Base-by-base conservation (phyloP, 1,140 invertebrate species). In the Drosophila persimilis region DNA sequence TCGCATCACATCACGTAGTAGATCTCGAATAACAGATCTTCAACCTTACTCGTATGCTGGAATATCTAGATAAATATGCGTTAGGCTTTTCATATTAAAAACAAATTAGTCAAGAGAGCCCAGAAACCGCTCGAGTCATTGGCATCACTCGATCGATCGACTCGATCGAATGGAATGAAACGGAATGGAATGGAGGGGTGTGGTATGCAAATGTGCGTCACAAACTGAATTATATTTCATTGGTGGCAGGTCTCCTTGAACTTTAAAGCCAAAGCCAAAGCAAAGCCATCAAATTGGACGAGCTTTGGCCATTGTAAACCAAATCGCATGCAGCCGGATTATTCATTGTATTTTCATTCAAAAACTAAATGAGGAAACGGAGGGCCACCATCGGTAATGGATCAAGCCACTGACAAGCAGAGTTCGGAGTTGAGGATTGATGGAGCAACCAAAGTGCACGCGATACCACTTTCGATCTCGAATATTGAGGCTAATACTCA, bases 11-110 rank as follows among this genome's bases (percentile, higher is more conserved):
- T 56, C 58, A 56, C 64, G 70, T 4, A 17, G 8, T 35, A 6
- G 6, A 8, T 8, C 22, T 8, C 22, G n/a, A 43, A 53, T 35
- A 57, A 43, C 20, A 26, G 17, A 45, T 13, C 15, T 29, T 6
- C 9, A 53, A 46, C 26, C 13, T 15, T 52, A 46, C 1, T 7
- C 6, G 6, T 20, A 29, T 6, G 6, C 1, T 6, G 8, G 31
- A 9, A 9, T 31, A 31, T 31, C 31, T 31, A 31, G 8, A 56
- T 69, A 64, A 22, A 35, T 44, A 45, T 43, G 60, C 35, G 20
- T 43, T 29, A 44, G 41, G 26, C 39, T 64, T 79, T 84, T 84
- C 80, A 76, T 73, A 79, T 84, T 85, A 76, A 76, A 85, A 84
- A 56, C 62, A 47, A 85, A 84, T 84, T 79, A 84, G 80, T 79